Percentiles rank a stretch among this genome's conserved stretches.
These are phyloP conservation scores for Dryomyza anilis DNA, from an alignment of 2,888 invertebrate species.

Conservation along the genomic window DNA sequence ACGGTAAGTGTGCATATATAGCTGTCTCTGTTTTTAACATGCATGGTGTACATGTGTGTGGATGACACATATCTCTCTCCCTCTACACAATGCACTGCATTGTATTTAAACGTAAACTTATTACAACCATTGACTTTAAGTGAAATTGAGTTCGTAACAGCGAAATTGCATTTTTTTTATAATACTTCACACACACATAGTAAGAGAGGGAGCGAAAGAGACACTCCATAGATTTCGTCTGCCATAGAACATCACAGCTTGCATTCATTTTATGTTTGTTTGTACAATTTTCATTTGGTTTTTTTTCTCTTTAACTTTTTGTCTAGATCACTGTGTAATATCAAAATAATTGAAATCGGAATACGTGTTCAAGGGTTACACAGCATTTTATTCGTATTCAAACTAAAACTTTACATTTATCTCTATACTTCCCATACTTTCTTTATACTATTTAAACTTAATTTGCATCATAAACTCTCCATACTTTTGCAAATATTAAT, in stretches of 20 bases:
- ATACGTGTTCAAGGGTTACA: slow-evolving; percentile 26
- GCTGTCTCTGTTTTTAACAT: not conserved
- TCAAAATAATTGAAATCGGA: slow-evolving; percentile 30
- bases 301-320: not conserved
- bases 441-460: no score
- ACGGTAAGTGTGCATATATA: no score
- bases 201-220: no score
- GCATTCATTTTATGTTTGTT: slow-evolving; percentile 8
- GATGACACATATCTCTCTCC: not conserved
- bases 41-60: not conserved
- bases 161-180: slow-evolving; percentile 20
- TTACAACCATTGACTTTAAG: slow-evolving; percentile 27
- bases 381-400: no score
- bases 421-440: no score
- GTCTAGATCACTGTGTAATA: slow-evolving; percentile 10
- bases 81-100: not conserved
- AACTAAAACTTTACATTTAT: no score
- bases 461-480: no score
- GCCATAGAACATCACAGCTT: not conserved
- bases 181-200: not conserved
- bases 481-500: no score
- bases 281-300: not conserved
- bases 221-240: not conserved
- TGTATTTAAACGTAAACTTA: slow-evolving; percentile 24
- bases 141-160: slow-evolving; percentile 22